Conservation (phyloP, 2,797 vertebrate genomes). For the Parambassis ranga region DNA sequence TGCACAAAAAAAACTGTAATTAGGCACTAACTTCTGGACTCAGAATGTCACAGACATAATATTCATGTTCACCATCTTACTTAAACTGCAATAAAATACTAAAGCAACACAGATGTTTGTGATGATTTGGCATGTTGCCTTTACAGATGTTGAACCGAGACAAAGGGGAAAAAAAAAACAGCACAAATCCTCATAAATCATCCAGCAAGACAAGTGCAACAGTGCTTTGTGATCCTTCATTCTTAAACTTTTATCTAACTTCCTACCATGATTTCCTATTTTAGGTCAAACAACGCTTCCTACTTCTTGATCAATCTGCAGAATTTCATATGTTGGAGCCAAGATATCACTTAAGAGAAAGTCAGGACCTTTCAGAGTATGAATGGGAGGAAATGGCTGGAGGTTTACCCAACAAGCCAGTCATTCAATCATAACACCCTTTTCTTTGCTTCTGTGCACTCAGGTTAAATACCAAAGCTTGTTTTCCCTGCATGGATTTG, state of each 20-base stretch:
- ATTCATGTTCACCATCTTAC: too few relatives aligned
- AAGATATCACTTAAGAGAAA: constrained; percentile 74
- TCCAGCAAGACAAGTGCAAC: constrained; percentile 38
- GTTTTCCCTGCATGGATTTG: constrained; percentile 57
- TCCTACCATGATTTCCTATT: constrained; percentile 71
- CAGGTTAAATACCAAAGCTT: constrained; percentile 52
- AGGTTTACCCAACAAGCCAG: constrained; percentile 64
- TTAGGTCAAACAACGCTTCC: constrained; percentile 63
- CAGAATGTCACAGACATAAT: constrained; percentile 8
- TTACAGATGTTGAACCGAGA: constrained; percentile 3
- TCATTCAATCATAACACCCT: constrained; percentile 62
- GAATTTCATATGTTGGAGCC: constrained; percentile 47
- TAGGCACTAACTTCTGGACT: constrained; percentile 16
- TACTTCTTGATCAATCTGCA: constrained; percentile 48
- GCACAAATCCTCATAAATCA: constrained; percentile 57
- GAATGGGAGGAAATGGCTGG: constrained; percentile 81
- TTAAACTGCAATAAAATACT: background rate
- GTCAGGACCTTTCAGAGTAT: constrained; percentile 72
- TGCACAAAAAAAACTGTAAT: constrained; percentile 22
- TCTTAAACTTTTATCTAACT: constrained; percentile 73
- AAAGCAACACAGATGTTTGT: constrained; percentile 25
- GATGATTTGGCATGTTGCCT: background rate
- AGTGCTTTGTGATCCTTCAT: constrained; percentile 56
- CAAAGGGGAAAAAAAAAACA: constrained; percentile 40
- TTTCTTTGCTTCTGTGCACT: constrained; percentile 54